Evolutionary conservation across 2,888 invertebrate genomes (phyloP), one percentile per base, ranked within the genome.

Genomic region (Antheraea yamamai): DNA sequence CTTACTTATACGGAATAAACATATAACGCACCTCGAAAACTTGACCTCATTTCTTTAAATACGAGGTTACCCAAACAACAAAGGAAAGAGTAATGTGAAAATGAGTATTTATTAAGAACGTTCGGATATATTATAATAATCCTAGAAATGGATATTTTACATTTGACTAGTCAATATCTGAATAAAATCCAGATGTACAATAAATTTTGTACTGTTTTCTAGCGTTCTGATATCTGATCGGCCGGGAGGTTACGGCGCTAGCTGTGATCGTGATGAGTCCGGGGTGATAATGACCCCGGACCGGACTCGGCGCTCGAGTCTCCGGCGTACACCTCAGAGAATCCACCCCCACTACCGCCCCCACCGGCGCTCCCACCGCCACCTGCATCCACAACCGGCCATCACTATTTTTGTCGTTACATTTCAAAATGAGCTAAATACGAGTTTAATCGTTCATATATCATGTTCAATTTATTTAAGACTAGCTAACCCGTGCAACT

Each of bases 231-330:
- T 55, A 20, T 52, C 35, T 2, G 20, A 39, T 58, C 4, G 75
- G 20, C 20, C 20, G 73, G n/a, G n/a, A 14, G 30, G 10, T 64
- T 18, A 68, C 76, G 83, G 79, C 90, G 95, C 90, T 95, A 95
- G 94, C 95, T 95, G 85, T 93, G 94, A 47, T 95, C 94, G 81
- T 92, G 92, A 78, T 93, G 94, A 0, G 93, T 92, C 8, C 94
- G 90, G 16, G 94, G 94, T 0, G 94, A 94, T 75, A 94, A 87
- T 20, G 94, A 94, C 16, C 94, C 94, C 10, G 95, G 94, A 12
- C 94, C 94, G 4, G 94, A 94, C 82, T 95, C 95, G 0, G 85
- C 94, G 83, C 94, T 94, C 16, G 95, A 95, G 84, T 95, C 95
- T 0, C 95, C 95, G 16, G 95, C 94, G 86, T 95, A 95, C 64